phyloP scores from a whole-genome alignment of 2,113 vertebrate species.

The Drymodes brunneopygia region DNA sequence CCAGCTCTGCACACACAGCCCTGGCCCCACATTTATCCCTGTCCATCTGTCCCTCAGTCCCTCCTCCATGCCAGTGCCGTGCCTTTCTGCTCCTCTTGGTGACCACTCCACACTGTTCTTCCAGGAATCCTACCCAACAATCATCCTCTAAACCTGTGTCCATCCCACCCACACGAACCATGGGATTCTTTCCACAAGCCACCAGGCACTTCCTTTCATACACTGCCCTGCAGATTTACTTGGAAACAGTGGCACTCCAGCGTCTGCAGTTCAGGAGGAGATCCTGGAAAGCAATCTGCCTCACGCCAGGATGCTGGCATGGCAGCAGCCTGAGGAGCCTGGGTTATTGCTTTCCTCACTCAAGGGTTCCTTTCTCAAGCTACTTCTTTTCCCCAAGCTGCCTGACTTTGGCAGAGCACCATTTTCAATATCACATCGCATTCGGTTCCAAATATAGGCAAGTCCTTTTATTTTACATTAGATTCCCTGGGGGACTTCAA shows the following conservation, averaged over 20 bases:
- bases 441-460: neutral
- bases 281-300: constrained; percentile 50
- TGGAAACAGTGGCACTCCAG: constrained; percentile 32
- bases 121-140: neutral
- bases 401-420: neutral
- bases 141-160: neutral
- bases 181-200: neutral
- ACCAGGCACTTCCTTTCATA: neutral
- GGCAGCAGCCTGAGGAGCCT: neutral
- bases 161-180: neutral
- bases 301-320: constrained; percentile 50
- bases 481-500: neutral
- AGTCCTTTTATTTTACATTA: neutral
- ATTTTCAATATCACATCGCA: neutral
- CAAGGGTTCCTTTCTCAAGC: constrained; percentile 40
- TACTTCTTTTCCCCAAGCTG: constrained; percentile 28
- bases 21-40: neutral
- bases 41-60: neutral
- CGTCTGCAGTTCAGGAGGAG: constrained; percentile 33
- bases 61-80: neutral
- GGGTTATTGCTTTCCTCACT: neutral
- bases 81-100: neutral
- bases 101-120: neutral
- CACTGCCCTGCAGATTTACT: neutral
- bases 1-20: neutral